Percentiles rank a stretch among this genome's conserved stretches.
These are phyloP conservation scores for Trisateles emortualis DNA, from an alignment of 2,888 invertebrate species.

Conservation along the genomic window DNA sequence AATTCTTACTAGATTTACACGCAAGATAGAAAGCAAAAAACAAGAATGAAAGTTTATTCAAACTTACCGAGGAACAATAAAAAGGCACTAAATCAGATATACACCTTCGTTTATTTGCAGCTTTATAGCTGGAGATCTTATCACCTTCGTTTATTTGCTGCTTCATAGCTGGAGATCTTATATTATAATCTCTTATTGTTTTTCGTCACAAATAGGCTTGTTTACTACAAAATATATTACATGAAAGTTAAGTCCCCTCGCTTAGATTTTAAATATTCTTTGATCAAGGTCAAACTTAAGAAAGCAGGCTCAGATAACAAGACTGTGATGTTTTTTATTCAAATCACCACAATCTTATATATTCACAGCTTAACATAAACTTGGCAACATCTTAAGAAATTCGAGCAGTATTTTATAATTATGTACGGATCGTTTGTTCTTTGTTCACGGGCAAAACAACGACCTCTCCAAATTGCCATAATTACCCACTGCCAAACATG, in stretches of 20 bases:
- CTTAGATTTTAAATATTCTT: background rate
- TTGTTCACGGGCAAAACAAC: background rate
- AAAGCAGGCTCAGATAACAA: too few species aligned
- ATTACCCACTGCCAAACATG: background rate
- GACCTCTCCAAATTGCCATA: background rate
- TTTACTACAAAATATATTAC: background rate
- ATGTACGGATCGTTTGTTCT: background rate
- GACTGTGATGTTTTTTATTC: background rate
- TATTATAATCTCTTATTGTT: too few species aligned
- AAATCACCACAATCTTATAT: background rate
- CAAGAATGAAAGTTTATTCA: too few species aligned
- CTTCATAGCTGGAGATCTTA: too few species aligned
- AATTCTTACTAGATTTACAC: too few species aligned
- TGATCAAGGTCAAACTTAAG: background rate
- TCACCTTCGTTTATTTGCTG: too few species aligned
- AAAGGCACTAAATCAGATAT: too few species aligned
- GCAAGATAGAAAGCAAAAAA: too few species aligned
- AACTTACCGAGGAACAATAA: too few species aligned
- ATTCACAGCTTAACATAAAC: background rate
- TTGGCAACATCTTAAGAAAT: background rate
- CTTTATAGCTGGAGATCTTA: too few species aligned
- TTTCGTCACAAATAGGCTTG: background rate
- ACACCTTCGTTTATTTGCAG: too few species aligned
- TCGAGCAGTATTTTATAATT: background rate
- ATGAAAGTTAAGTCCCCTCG: too few species aligned